phyloP scores from a whole-genome alignment of 1,140 invertebrate genomes.

The Eumaeus atala region DNA sequence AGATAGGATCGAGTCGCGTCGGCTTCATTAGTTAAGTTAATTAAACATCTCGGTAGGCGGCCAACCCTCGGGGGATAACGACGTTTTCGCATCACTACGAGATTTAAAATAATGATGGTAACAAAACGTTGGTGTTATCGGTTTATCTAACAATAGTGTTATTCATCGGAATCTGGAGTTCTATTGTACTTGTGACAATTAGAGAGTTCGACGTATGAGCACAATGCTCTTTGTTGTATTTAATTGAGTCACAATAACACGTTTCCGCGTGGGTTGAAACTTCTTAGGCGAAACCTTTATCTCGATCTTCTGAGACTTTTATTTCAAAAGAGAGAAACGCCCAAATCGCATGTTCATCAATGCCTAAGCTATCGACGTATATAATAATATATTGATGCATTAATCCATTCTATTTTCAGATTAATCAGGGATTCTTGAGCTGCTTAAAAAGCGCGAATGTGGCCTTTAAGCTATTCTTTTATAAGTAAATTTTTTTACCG shows the following conservation, averaged over 20 bases:
- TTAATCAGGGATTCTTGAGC: too few relatives aligned
- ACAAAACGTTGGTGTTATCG: slow-evolving; percentile 7
- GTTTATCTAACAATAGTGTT: slow-evolving; percentile 6
- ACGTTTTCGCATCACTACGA: slow-evolving; percentile 8
- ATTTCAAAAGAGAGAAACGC: too few relatives aligned
- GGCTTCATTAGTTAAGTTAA: slow-evolving; percentile 22
- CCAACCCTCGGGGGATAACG: slow-evolving; percentile 7
- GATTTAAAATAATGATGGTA: slow-evolving; percentile 10
- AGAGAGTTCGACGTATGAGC: slow-evolving; percentile 9
- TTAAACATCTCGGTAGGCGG: slow-evolving; percentile 21
- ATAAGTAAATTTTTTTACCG: too few relatives aligned
- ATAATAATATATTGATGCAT: too few relatives aligned
- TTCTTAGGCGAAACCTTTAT: too few relatives aligned
- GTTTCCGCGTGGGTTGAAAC: not conserved
- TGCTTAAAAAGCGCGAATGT: too few relatives aligned
- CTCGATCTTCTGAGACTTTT: too few relatives aligned
- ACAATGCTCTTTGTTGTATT: slow-evolving; percentile 9
- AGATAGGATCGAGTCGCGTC: slow-evolving; percentile 16
- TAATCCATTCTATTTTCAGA: too few relatives aligned
- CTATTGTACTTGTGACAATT: slow-evolving; percentile 6
- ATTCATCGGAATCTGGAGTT: not conserved
- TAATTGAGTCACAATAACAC: slow-evolving; percentile 5
- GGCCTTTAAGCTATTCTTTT: too few relatives aligned
- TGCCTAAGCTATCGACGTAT: too few relatives aligned
- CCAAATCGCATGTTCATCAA: too few relatives aligned